These are phyloP conservation scores for Cinclus mexicanus DNA, from an alignment of 2,113 vertebrate species.

Conservation along the genomic window DNA sequence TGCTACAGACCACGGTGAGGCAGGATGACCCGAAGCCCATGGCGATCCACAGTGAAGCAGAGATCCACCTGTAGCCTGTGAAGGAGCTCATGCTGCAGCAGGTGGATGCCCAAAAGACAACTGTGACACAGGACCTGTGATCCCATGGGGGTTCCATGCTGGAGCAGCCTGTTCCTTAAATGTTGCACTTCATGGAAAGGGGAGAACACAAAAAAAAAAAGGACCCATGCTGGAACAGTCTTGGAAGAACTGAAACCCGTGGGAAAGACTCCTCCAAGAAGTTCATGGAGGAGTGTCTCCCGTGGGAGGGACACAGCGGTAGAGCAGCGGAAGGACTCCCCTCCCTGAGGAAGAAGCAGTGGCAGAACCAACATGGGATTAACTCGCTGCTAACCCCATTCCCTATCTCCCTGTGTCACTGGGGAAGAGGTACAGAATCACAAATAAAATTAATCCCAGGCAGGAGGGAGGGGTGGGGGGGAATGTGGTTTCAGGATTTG, in stretches of 20 bases:
- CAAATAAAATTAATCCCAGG: not conserved
- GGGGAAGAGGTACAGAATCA: not conserved
- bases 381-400: not conserved
- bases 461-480: rapidly evolving
- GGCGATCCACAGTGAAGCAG: not conserved
- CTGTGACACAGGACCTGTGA: not conserved
- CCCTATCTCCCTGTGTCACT: not conserved
- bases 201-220: not conserved
- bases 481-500: not conserved
- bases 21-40: not conserved
- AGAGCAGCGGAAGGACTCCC: not conserved
- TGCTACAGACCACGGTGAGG: not conserved
- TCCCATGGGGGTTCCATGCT: not conserved
- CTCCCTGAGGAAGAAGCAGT: not conserved
- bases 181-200: not conserved
- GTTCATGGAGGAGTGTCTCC: not conserved
- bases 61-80: not conserved
- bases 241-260: not conserved
- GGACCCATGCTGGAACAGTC: not conserved
- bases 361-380: not conserved
- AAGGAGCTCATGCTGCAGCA: not conserved
- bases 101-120: not conserved
- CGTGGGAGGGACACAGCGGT: rapidly evolving
- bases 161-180: not conserved
- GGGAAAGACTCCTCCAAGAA: not conserved